A percentile compares a stretch with the other conserved stretches of the same genome.
These are phyloP conservation scores for Lepidurus packardi DNA, from an alignment of 1,140 invertebrate genomes.

Conservation along the genomic window DNA sequence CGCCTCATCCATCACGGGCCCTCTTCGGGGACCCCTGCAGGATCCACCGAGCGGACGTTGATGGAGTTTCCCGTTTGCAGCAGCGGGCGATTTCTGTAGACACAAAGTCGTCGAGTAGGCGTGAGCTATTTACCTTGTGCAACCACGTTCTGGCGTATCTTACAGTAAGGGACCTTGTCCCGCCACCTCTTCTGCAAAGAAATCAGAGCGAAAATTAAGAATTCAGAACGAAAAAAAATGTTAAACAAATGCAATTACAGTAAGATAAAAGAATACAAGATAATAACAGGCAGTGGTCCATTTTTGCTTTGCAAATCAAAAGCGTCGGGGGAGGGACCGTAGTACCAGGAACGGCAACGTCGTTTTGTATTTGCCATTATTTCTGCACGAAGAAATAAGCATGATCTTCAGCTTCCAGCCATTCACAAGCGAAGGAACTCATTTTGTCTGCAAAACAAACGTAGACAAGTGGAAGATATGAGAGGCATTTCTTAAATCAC, in stretches of 20 bases:
- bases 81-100: background rate
- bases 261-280: background rate
- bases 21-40: constrained; percentile 5
- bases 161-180: background rate
- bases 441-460: no score
- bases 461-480: no score
- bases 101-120: background rate
- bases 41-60: constrained; percentile 10
- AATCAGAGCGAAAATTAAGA: no score
- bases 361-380: background rate
- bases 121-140: constrained; percentile 1
- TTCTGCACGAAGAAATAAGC: background rate
- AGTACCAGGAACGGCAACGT: background rate
- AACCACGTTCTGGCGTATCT: constrained; percentile 4
- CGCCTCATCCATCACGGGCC: background rate
- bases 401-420: no score
- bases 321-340: background rate
- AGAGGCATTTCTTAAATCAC: no score
- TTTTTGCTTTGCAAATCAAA: background rate
- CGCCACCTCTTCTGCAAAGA: background rate
- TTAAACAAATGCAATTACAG: no score
- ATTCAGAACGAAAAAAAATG: background rate
- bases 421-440: no score
- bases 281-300: background rate
- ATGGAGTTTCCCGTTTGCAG: constrained; percentile 4